A percentile compares a stretch with the other conserved stretches of the same genome.
These are phyloP conservation scores for Trinectes maculatus DNA, from an alignment of 2,113 vertebrate genomes.

Conservation along the genomic window DNA sequence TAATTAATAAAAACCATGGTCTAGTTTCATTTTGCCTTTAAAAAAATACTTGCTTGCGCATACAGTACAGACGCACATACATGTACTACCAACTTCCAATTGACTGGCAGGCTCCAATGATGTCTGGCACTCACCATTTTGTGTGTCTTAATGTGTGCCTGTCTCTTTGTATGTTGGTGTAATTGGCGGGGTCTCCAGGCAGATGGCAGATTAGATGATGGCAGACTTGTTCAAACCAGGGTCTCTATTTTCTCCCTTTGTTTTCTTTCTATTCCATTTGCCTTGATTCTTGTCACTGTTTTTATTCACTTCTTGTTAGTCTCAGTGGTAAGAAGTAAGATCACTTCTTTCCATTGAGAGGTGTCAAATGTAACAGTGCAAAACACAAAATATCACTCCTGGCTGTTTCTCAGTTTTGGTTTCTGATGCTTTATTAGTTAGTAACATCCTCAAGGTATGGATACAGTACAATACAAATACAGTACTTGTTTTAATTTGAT, in stretches of 20 bases:
- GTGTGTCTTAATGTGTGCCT: constrained; percentile 22
- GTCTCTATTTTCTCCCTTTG: constrained; percentile 19
- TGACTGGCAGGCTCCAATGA: constrained; percentile 47
- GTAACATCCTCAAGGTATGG: constrained; percentile 21
- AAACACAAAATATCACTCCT: constrained; percentile 49
- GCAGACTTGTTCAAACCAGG: constrained; percentile 44
- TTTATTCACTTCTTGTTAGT: constrained; percentile 17
- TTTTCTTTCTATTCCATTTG: constrained; percentile 23
- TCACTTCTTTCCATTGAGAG: constrained; percentile 19
- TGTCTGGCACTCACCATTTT: constrained; percentile 44
- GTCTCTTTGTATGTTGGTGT: constrained; percentile 22
- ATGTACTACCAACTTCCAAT: constrained; percentile 24
- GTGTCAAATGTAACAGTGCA: constrained; percentile 15
- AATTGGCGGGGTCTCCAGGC: constrained; percentile 50
- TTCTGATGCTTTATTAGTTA: constrained; percentile 57
- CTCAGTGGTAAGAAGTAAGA: too few relatives aligned
- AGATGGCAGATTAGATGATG: constrained; percentile 76
- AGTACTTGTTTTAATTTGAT: too few relatives aligned
- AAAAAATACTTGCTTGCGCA: constrained; percentile 18
- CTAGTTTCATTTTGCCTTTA: background rate
- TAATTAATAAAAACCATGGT: constrained; percentile 23
- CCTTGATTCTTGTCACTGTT: constrained; percentile 33
- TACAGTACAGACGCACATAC: background rate
- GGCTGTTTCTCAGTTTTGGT: constrained; percentile 49
- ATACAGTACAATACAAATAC: too few relatives aligned